Conservation (phyloP, 1,140 invertebrate genomes). For the Heliconius hewitsoni region DNA sequence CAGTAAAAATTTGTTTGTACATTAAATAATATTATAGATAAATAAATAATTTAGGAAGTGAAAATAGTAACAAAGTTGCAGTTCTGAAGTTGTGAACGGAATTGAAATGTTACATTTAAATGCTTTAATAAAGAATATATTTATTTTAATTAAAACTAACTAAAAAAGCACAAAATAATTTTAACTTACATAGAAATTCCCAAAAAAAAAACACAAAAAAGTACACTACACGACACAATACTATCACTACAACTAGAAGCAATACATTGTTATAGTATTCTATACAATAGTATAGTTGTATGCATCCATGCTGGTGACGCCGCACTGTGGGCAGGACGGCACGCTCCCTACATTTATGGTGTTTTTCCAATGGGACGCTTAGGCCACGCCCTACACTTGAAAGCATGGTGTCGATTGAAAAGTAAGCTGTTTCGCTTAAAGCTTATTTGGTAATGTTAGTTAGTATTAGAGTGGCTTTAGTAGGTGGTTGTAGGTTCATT, state of each 20-base stretch:
- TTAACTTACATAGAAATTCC: neutral
- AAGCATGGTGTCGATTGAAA: constrained; percentile 7
- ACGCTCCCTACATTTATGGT: constrained; percentile 40
- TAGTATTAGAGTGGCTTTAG: no score
- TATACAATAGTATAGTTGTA: neutral
- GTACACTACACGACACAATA: neutral
- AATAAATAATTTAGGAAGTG: no score
- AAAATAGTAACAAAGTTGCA: no score
- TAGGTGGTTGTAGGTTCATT: no score
- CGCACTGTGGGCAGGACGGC: constrained; percentile 31
- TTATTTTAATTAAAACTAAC: no score
- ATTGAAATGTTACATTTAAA: no score
- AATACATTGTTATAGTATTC: constrained; percentile 4
- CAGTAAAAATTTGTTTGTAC: no score
- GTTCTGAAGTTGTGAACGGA: no score
- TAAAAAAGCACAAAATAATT: no score
- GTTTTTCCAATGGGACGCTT: constrained; percentile 37
- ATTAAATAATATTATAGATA: no score
- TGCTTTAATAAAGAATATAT: no score
- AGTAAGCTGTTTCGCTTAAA: neutral
- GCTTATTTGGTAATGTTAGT: neutral
- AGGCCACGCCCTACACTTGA: constrained; percentile 39
- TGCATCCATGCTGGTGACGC: constrained; percentile 15
- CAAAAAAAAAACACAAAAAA: constrained; percentile 6
- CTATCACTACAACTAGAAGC: neutral